Evolutionary conservation across 37 sponge, comb jelly and placozoan species (phyloP), one percentile per base, ranked within the genome.

Genomic region (Ianthella basta): DNA sequence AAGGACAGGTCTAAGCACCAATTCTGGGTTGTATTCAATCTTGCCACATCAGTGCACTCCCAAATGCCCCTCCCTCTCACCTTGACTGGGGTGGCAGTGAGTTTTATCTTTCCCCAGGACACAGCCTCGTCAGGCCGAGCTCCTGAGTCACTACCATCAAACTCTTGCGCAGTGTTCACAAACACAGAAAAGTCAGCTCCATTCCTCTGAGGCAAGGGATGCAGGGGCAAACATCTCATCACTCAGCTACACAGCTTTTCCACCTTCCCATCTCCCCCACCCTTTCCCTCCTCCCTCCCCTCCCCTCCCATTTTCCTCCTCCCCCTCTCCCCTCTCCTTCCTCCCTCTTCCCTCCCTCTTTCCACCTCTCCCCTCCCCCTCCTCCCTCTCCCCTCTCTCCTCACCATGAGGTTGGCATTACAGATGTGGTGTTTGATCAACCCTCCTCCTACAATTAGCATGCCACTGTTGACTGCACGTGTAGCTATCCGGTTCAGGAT

Each of bases 111-210:
- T 15, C 99, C 99, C 99, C 99, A 99, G 29, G 97, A 97, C 59
- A 99, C 87, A 14, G 99, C 99, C 75, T 99, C 99, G 79, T 99
- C 99, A 18, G 99, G 99, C 21, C 92, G 68, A 10, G 99, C 99
- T 14, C 99, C 99, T 0, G 99, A 87, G 75, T 99, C 99, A 91
- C 95, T 92, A 32, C 99, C 99, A 86, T 99, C 99, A 91, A 95
- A 99, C 84, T 97, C 97, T 30, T 93, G 90, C 64, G 94, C 97
- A 56, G 99, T 99, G 90, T 97, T 99, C 18, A 99, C 91, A 88
- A 92, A 97, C 83, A 99, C 97, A 23, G 99, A 77, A 64, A 86
- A 99, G 67, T 99, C 97, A 34, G 99, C 97, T 30, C 99, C 99
- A 87, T 99, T 99, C 18, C 99, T 82, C 96, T 95, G 82, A 1